Evolutionary conservation across 2,113 vertebrate species (phyloP).

Genomic region (Ptychochromis oligacanthus): DNA sequence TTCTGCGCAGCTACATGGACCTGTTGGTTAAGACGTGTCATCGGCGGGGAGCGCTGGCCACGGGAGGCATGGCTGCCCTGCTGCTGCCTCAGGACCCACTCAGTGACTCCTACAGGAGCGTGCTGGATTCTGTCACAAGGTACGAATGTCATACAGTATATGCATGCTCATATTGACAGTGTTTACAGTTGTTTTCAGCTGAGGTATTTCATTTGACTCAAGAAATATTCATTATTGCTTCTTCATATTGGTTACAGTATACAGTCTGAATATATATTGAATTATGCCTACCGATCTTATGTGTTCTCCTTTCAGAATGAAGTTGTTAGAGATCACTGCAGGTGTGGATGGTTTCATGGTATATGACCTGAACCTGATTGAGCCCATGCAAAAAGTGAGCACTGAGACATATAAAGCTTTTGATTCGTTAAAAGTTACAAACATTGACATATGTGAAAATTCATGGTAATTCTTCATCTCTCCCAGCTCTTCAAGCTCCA

Average conservation of each 20-base stretch:
- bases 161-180: not conserved
- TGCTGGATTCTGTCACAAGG: conserved; percentile 77
- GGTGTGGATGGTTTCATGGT: conserved; percentile 88
- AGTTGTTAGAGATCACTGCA: conserved; percentile 83
- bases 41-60: conserved; percentile 75
- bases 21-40: conserved; percentile 78
- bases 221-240: not conserved
- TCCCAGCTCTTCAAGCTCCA: conserved; percentile 78
- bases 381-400: conserved; percentile 81
- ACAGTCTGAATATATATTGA: not conserved
- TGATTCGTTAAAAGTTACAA: not conserved
- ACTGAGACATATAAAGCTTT: not conserved
- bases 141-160: conserved; percentile 11
- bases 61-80: conserved; percentile 79
- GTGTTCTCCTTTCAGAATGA: conserved; percentile 68
- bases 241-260: accelerated
- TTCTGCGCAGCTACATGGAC: conserved; percentile 81
- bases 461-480: not conserved
- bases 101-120: conserved; percentile 57
- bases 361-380: conserved; percentile 81
- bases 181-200: not conserved
- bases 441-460: not conserved
- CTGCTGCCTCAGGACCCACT: conserved; percentile 68
- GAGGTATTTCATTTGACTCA: not conserved
- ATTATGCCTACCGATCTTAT: accelerated